phyloP scores from a whole-genome alignment of 2,888 invertebrate genomes.

The Eumerus sabulonum region DNA sequence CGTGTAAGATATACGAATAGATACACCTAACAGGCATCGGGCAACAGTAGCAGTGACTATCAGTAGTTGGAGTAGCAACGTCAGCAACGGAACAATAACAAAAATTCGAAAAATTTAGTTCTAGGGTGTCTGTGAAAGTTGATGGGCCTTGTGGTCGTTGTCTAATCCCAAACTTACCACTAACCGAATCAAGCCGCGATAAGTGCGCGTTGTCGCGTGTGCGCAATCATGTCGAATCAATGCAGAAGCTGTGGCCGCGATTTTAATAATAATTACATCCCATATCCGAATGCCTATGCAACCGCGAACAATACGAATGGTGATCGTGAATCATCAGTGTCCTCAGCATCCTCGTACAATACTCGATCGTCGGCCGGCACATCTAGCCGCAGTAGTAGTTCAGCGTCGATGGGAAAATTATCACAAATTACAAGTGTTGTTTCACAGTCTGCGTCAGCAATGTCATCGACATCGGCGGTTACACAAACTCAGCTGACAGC shows the following conservation, averaged over 20 bases:
- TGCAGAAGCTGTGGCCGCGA: constrained; percentile 79
- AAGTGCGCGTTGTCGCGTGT: not conserved
- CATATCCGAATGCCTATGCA: constrained; percentile 78
- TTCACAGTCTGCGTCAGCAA: constrained; percentile 66
- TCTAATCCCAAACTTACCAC: too few relatives aligned
- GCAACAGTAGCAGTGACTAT: constrained; percentile 13
- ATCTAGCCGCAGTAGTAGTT: constrained; percentile 16
- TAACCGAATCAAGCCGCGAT: not conserved
- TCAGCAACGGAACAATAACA: constrained; percentile 73
- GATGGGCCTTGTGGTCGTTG: constrained; percentile 70
- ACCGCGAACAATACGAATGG: constrained; percentile 75
- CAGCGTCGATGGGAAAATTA: constrained; percentile 59
- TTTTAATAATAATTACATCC: constrained; percentile 79
- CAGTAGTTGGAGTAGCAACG: constrained; percentile 26
- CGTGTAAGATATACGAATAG: constrained; percentile 51
- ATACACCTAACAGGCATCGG: constrained; percentile 22
- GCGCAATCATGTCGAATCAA: constrained; percentile 77
- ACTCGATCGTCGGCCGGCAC: constrained; percentile 63
- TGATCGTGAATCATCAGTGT: constrained; percentile 73
- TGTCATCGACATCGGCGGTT: constrained; percentile 63
- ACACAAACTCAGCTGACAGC: constrained; percentile 82
- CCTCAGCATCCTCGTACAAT: constrained; percentile 69
- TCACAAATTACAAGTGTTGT: constrained; percentile 57
- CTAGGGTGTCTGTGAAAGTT: constrained; percentile 78
- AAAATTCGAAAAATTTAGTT: constrained; percentile 76